A percentile compares a stretch with the other conserved stretches of the same genome.
phyloP scores from a whole-genome alignment of 2,113 vertebrate genomes.

The Chascanopsetta lugubris region DNA sequence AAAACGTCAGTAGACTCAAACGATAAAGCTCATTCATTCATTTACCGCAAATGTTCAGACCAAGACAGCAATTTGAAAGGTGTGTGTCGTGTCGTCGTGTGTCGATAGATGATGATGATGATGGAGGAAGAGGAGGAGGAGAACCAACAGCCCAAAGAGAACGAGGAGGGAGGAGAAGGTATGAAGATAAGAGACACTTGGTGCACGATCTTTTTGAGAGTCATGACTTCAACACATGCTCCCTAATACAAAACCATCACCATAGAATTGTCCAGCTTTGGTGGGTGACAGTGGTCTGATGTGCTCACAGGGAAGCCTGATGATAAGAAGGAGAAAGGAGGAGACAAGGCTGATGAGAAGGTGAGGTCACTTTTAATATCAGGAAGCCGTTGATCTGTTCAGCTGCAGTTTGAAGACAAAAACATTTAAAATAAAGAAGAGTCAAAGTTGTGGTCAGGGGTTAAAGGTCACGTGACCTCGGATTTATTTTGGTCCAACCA shows the following conservation, averaged over 20 bases:
- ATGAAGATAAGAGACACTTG: slow-evolving; percentile 35
- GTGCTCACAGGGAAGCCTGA: slow-evolving; percentile 85
- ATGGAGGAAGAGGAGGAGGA: slow-evolving; percentile 95
- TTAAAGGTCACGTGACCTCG: too few species aligned
- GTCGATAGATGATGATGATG: slow-evolving; percentile 84
- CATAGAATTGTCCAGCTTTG: neutral
- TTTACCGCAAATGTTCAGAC: neutral
- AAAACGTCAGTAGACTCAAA: slow-evolving; percentile 89
- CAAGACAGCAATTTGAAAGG: neutral
- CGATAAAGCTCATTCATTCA: neutral
- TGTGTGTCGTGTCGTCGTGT: neutral
- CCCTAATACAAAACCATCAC: neutral
- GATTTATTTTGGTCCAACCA: too few species aligned
- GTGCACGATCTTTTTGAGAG: neutral
- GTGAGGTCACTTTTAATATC: slow-evolving; percentile 56
- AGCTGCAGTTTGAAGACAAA: too few species aligned
- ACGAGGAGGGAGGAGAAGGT: slow-evolving; percentile 87
- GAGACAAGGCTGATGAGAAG: slow-evolving; percentile 89
- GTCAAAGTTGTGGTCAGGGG: too few species aligned
- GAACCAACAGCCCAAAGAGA: slow-evolving; percentile 84
- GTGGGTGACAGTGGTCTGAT: slow-evolving; percentile 7
- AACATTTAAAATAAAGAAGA: too few species aligned
- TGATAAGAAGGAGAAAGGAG: slow-evolving; percentile 92
- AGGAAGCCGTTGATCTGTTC: neutral
- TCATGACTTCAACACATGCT: neutral